Conservation (phyloP, 2,797 vertebrate species). For the Vespertilio murinus region DNA sequence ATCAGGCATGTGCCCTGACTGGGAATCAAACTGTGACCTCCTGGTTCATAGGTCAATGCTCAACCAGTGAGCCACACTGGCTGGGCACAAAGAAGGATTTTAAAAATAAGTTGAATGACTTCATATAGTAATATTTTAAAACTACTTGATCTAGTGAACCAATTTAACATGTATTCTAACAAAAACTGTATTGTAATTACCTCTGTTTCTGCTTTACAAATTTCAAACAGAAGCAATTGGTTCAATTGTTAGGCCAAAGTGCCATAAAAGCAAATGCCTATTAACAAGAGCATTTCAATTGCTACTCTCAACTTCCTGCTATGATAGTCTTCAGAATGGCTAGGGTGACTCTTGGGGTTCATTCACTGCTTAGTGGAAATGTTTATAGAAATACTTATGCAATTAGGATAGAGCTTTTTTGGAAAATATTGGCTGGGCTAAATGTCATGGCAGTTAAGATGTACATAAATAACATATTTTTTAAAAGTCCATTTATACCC, state of each 20-base stretch:
- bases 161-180: constrained; percentile 15
- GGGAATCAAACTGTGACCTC: too few species aligned
- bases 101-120: constrained; percentile 13
- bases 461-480: not conserved
- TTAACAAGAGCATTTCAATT: not conserved
- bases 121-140: not conserved
- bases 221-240: constrained; percentile 18
- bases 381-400: constrained; percentile 10
- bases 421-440: constrained; percentile 38
- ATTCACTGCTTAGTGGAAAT: not conserved
- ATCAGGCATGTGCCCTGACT: too few species aligned
- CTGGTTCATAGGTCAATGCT: too few species aligned
- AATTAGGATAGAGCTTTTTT: constrained; percentile 10
- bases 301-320: not conserved
- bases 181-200: constrained; percentile 17
- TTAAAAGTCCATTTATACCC: not conserved
- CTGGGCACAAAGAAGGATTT: constrained; percentile 10
- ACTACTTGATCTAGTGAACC: not conserved
- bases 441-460: constrained; percentile 51
- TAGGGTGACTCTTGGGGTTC: not conserved
- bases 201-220: not conserved
- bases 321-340: not conserved
- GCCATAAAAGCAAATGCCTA: constrained; percentile 14
- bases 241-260: constrained; percentile 3
- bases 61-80: too few species aligned